Percentiles rank a stretch among this genome's conserved stretches.
Evolutionary conservation across 1,140 invertebrate species (phyloP).

Genomic region (Agrypnia vestita): DNA sequence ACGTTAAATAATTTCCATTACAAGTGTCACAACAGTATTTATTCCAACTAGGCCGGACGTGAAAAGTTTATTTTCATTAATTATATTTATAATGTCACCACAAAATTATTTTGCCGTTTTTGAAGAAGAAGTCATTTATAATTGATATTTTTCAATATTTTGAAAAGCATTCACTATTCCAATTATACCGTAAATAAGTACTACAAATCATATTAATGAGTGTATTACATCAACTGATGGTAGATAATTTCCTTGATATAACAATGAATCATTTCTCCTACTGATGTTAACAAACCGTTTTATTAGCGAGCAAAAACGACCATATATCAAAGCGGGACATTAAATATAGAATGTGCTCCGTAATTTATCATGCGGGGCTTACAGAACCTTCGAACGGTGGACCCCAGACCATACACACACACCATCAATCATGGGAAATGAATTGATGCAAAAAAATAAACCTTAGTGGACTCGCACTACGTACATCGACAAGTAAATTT

Average conservation of each 20-base stretch:
- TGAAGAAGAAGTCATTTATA: no score
- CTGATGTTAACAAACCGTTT: constrained; percentile 31
- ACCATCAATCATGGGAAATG: constrained; percentile 45
- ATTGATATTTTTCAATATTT: no score
- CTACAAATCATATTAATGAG: no score
- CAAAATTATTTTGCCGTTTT: no score
- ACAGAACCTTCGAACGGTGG: not conserved
- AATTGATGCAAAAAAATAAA: constrained; percentile 37
- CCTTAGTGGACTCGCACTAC: not conserved
- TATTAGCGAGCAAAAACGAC: constrained; percentile 29
- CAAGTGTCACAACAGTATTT: no score
- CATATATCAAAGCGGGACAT: constrained; percentile 34
- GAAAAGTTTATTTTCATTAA: no score
- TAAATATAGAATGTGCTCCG: constrained; percentile 19
- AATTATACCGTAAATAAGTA: no score
- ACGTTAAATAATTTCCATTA: no score
- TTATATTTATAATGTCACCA: no score
- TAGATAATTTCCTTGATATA: not conserved
- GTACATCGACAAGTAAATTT: not conserved
- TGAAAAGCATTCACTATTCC: no score
- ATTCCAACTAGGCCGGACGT: no score
- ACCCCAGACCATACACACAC: not conserved
- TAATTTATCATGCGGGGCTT: constrained; percentile 30
- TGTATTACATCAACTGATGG: no score
- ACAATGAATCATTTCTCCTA: not conserved